Conservation (phyloP, 2,888 invertebrate genomes). For the Pachydiplax longipennis region DNA sequence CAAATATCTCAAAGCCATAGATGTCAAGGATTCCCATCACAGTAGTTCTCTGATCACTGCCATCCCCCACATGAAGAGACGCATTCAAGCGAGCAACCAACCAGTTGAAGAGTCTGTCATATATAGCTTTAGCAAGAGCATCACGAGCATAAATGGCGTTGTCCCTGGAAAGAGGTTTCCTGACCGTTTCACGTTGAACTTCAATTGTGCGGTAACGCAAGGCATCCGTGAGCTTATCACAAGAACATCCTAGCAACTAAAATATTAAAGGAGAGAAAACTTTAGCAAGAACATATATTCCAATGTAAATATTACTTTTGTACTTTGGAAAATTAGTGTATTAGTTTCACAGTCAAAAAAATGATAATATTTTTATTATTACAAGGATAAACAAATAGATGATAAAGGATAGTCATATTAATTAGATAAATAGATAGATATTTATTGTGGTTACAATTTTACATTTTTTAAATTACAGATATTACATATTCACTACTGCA, state of each 20-base stretch:
- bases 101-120: conserved; percentile 91
- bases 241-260: conserved; percentile 78
- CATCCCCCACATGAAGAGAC: conserved; percentile 69
- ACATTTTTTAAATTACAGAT: no score
- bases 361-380: not conserved
- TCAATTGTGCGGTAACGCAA: conserved; percentile 87
- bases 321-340: not conserved
- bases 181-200: conserved; percentile 83
- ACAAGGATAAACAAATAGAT: no score
- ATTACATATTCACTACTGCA: no score
- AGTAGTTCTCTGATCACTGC: conserved; percentile 66
- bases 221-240: conserved; percentile 71
- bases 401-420: no score
- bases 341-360: not conserved
- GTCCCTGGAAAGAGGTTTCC: conserved; percentile 80
- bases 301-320: no score
- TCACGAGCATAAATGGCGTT: conserved; percentile 87
- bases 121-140: conserved; percentile 89
- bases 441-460: no score
- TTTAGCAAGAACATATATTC: no score
- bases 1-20: conserved; percentile 94
- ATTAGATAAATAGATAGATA: no score
- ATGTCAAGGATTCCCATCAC: conserved; percentile 93
- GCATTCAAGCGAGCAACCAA: conserved; percentile 81
- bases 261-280: conserved; percentile 48